Evolutionary conservation across 2,797 vertebrate species (phyloP).

Genomic region (Mormyrus proboscirostris): DNA sequence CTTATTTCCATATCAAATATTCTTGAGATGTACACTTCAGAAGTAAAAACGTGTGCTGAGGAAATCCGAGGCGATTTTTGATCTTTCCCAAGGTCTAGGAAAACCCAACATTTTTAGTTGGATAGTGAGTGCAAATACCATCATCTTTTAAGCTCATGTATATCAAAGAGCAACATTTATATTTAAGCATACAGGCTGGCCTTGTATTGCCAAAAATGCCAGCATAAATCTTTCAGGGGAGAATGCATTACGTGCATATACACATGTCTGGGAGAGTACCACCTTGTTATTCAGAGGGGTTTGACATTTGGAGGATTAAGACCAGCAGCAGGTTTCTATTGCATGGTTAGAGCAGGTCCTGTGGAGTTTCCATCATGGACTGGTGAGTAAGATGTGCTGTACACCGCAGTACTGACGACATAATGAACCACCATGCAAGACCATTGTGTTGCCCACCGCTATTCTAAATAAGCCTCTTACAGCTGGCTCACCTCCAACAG

Average conservation of each 20-base stretch:
- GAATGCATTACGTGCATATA: constrained; percentile 30
- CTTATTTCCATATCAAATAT: constrained; percentile 50
- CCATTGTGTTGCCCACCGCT: background rate
- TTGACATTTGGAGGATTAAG: constrained; percentile 36
- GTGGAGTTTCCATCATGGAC: constrained; percentile 72
- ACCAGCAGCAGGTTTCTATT: constrained; percentile 27
- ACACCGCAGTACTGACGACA: background rate
- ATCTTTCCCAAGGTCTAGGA: constrained; percentile 33
- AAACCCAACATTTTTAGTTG: constrained; percentile 38
- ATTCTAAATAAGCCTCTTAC: background rate
- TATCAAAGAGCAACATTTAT: constrained; percentile 68
- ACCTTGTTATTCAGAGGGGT: constrained; percentile 30
- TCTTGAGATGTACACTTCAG: constrained; percentile 41
- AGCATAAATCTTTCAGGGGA: constrained; percentile 29
- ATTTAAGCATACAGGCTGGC: constrained; percentile 57
- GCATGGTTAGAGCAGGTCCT: constrained; percentile 43
- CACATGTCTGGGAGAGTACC: constrained; percentile 18
- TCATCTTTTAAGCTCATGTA: constrained; percentile 59
- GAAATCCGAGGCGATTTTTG: constrained; percentile 35
- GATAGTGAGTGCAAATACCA: constrained; percentile 51
- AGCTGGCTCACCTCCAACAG: background rate
- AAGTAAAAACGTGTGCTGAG: constrained; percentile 26
- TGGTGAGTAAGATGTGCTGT: constrained; percentile 67
- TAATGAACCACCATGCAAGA: constrained; percentile 3
- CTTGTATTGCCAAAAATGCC: constrained; percentile 38